These are phyloP conservation scores for Perccottus glenii DNA, from an alignment of 2,113 vertebrate species.

Conservation along the genomic window DNA sequence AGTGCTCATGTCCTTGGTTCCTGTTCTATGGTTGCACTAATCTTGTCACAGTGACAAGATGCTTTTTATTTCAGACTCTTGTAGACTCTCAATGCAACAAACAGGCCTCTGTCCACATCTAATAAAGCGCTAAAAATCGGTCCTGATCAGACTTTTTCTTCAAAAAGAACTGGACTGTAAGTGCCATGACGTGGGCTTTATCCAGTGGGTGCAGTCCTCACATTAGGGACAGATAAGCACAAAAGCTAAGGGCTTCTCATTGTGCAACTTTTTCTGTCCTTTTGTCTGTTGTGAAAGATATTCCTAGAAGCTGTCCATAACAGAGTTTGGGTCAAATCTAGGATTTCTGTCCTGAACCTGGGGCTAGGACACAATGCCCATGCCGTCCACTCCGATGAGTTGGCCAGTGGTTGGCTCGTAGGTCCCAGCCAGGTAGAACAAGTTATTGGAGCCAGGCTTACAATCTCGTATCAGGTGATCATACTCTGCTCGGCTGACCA, in stretches of 20 bases:
- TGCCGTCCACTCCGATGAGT: constrained; percentile 89
- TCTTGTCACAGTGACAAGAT: constrained; percentile 28
- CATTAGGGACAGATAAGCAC: constrained; percentile 26
- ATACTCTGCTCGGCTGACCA: constrained; percentile 89
- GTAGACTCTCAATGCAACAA: constrained; percentile 18
- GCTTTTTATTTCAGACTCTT: constrained; percentile 24
- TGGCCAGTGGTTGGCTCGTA: constrained; percentile 95
- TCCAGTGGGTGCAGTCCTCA: constrained; percentile 39
- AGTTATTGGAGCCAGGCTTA: constrained; percentile 84
- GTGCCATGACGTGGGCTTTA: constrained; percentile 49
- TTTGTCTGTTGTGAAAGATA: constrained; percentile 22
- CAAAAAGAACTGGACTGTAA: constrained; percentile 26
- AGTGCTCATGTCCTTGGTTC: constrained; percentile 64
- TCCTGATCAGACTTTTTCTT: constrained; percentile 29
- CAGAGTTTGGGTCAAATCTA: constrained; percentile 26
- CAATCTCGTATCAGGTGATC: constrained; percentile 86
- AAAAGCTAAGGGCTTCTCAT: constrained; percentile 25
- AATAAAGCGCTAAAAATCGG: constrained; percentile 34
- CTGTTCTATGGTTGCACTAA: constrained; percentile 37
- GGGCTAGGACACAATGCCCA: constrained; percentile 88
- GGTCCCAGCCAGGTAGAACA: constrained; percentile 95
- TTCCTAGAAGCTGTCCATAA: constrained; percentile 27
- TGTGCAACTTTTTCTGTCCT: constrained; percentile 31
- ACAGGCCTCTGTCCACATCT: constrained; percentile 35
- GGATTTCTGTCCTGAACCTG: constrained; percentile 34